A percentile compares a stretch with the other conserved stretches of the same genome.
These are phyloP conservation scores for Takifugu rubripes DNA, from an alignment of 2,797 vertebrate species.

Conservation along the genomic window DNA sequence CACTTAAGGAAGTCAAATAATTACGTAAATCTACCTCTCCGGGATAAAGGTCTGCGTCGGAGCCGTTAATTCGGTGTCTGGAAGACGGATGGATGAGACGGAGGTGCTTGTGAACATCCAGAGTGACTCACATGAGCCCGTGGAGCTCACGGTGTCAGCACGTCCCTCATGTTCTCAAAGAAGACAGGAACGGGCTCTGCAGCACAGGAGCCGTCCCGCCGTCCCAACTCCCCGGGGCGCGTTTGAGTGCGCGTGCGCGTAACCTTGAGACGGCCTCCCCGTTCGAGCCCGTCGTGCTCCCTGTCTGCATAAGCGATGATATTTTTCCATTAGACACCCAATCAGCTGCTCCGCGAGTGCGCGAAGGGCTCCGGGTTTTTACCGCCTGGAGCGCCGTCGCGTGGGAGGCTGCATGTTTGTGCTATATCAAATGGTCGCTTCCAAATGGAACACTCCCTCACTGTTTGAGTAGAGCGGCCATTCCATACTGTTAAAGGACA, in stretches of 20 bases:
- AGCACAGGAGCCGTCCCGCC: no score
- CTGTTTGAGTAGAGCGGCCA: slow-evolving; percentile 37
- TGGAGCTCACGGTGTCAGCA: slow-evolving; percentile 35
- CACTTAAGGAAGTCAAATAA: slow-evolving; percentile 12
- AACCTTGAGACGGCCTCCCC: slow-evolving; percentile 61
- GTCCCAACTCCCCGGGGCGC: slow-evolving; percentile 1
- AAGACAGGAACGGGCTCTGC: no score
- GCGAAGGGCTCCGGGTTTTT: slow-evolving; percentile 29
- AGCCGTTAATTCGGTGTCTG: background rate
- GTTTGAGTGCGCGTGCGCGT: slow-evolving; percentile 24
- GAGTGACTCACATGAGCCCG: slow-evolving; percentile 32
- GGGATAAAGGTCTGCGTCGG: background rate
- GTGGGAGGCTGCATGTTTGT: slow-evolving; percentile 12
- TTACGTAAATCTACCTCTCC: slow-evolving; percentile 1
- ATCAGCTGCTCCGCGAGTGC: slow-evolving; percentile 34
- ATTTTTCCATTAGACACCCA: slow-evolving; percentile 31
- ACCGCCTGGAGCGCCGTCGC: slow-evolving; percentile 29
- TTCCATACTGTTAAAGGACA: slow-evolving; percentile 14
- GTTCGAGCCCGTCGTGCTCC: slow-evolving; percentile 49
- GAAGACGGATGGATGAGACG: slow-evolving; percentile 4
- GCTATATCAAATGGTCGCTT: slow-evolving; percentile 45
- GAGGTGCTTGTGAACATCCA: slow-evolving; percentile 16
- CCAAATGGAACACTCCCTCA: slow-evolving; percentile 18
- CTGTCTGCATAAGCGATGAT: slow-evolving; percentile 48
- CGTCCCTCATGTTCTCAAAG: no score